Conservation (phyloP, 2,797 vertebrate species). For the Linurgus olivaceus region DNA sequence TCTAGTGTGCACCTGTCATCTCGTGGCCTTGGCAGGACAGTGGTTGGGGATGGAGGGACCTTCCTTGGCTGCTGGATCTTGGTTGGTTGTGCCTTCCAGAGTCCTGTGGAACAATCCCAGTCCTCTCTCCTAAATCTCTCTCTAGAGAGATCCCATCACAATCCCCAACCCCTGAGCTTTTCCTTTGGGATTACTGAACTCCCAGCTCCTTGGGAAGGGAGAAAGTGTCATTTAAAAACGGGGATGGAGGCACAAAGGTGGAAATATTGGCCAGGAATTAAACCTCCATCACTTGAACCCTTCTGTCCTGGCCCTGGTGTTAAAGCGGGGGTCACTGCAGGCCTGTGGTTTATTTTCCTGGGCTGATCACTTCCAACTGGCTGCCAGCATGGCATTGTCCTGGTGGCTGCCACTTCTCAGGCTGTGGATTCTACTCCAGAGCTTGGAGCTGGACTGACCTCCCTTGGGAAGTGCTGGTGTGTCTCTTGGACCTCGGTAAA, state of each 20-base stretch:
- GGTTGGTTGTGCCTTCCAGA: neutral
- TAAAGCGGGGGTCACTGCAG: neutral
- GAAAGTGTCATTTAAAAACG: neutral
- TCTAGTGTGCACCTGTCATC: neutral
- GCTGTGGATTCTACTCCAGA: neutral
- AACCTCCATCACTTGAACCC: neutral
- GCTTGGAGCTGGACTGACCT: neutral
- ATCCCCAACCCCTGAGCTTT: neutral
- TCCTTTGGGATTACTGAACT: neutral
- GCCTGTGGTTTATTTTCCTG: neutral
- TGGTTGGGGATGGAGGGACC: neutral
- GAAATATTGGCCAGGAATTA: neutral
- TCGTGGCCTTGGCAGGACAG: rapidly evolving
- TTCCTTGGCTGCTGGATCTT: neutral
- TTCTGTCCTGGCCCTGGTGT: rapidly evolving
- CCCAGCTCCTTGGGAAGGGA: neutral
- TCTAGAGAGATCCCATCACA: rapidly evolving
- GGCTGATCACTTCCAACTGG: neutral
- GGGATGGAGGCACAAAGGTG: neutral
- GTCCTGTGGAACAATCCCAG: neutral
- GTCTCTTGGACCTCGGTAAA: neutral
- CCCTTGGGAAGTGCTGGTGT: neutral
- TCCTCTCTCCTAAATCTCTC: neutral
- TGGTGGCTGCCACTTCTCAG: neutral
- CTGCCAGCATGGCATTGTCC: neutral